These are phyloP conservation scores for Siniperca scherzeri DNA, from an alignment of 2,797 vertebrate species.

Conservation along the genomic window DNA sequence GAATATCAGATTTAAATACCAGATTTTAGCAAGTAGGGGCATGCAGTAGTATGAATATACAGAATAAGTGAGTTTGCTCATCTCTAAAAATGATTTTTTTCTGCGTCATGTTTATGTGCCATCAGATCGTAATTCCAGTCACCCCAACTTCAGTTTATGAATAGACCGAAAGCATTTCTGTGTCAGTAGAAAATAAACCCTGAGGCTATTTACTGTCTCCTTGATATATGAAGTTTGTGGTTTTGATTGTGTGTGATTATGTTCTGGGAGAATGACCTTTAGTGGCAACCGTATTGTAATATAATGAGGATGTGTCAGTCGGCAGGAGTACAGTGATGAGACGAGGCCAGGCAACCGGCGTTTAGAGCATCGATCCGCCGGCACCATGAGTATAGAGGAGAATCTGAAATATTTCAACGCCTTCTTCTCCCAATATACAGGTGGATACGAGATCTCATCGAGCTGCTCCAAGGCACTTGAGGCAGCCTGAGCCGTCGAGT, in stretches of 20 bases:
- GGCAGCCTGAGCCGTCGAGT: slow-evolving; percentile 42
- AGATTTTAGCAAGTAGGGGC: slow-evolving; percentile 13
- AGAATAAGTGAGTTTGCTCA: slow-evolving; percentile 24
- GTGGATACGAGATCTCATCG: slow-evolving; percentile 67
- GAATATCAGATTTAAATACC: neutral
- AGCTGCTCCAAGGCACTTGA: slow-evolving; percentile 62
- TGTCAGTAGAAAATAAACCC: slow-evolving; percentile 95
- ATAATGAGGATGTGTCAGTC: slow-evolving; percentile 99
- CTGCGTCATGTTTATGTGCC: slow-evolving; percentile 31
- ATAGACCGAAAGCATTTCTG: slow-evolving; percentile 89
- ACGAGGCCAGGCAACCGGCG: slow-evolving; percentile 76
- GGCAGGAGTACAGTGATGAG: slow-evolving; percentile 93
- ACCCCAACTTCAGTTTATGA: slow-evolving; percentile 88
- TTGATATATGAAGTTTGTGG: slow-evolving; percentile 99
- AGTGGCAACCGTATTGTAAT: slow-evolving; percentile 99
- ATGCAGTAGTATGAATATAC: neutral
- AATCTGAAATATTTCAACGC: slow-evolving; percentile 83
- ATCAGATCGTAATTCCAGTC: slow-evolving; percentile 76
- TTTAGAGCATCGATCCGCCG: slow-evolving; percentile 82
- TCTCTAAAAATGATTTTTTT: slow-evolving; percentile 31
- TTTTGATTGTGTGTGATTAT: slow-evolving; percentile 99
- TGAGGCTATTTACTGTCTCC: slow-evolving; percentile 96
- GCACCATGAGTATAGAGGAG: slow-evolving; percentile 72
- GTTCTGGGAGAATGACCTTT: slow-evolving; percentile 99
- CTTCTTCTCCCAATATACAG: slow-evolving; percentile 67